Base-by-base conservation (phyloP, 2,888 invertebrate species). In the Pristionchus arcanus region DNA sequence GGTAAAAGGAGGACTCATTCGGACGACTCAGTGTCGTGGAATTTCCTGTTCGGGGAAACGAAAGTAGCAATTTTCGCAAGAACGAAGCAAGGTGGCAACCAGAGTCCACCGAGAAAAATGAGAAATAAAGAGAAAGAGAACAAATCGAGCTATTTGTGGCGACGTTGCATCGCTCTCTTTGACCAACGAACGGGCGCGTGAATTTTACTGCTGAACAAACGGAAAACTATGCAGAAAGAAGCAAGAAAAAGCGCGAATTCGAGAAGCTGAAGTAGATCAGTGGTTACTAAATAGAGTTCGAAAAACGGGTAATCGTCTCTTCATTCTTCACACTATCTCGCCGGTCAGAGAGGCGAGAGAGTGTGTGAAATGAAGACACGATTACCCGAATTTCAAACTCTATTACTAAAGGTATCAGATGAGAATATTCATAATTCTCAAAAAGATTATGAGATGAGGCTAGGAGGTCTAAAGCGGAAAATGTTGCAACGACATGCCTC, bases 201-300 rank as follows among this genome's bases (percentile, higher is more conserved):
- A 31, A 34, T 81, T 81, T 81, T 81, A 81, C 49, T 42, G 37
- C 81, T 81, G 81, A 49, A 16, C 81, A 81, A 49, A 49, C 49
- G n/a, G 16, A 34, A 53, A 13, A 81, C 13, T 37, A n/a, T 81
- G 81, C 74, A 74, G 74, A 34, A 71, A 74, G 37, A 21, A 34
- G 71, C 7, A 5, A n/a, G 25, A 28, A 49, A 81, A 49, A 28
- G 81, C 49, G 81, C 53, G 49, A 28, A 42, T 77, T 25, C 28
- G 49, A 81, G 81, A 81, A 53, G 49, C 81, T 81, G 81, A 81
- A 53, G 81, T 81, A n/a, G 81, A 81, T 81, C 81, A 28, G 42
- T 25, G 25, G 71, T 31, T 34, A 28, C n/a, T n/a, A n/a, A n/a
- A n/a, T n/a, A n/a, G n/a, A n/a, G n/a, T n/a, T n/a, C n/a, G n/a